Percentiles rank a stretch among this genome's conserved stretches.
Conservation (phyloP, 2,888 invertebrate species). For the Mythimna albipuncta region DNA sequence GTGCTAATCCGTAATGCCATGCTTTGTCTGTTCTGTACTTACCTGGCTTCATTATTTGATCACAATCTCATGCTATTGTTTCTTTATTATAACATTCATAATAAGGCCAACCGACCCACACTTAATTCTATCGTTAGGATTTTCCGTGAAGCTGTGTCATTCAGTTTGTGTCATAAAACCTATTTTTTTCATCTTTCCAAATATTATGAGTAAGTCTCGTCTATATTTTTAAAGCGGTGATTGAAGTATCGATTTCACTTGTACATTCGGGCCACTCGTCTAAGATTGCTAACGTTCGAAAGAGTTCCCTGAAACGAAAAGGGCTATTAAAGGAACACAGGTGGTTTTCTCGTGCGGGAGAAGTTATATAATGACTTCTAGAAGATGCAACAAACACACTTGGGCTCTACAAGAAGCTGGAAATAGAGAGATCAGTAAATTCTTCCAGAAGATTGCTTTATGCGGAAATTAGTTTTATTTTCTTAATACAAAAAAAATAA, state of each 20-base stretch:
- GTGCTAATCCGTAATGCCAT: constrained; percentile 8
- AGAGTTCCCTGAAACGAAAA: no score
- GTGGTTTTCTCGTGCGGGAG: no score
- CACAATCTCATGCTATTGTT: constrained; percentile 60
- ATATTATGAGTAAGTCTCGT: background rate
- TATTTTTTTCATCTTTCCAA: background rate
- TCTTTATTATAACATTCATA: constrained; percentile 44
- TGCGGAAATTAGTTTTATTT: no score
- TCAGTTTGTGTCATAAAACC: constrained; percentile 3
- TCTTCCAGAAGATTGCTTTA: background rate
- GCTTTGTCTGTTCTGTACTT: constrained; percentile 11
- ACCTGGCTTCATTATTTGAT: constrained; percentile 52
- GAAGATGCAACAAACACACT: background rate
- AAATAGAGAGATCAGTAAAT: background rate
- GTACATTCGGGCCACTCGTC: background rate
- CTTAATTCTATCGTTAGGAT: constrained; percentile 40
- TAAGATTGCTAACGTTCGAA: no score
- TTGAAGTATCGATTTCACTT: background rate
- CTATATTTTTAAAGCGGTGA: background rate
- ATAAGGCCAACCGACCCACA: constrained; percentile 40
- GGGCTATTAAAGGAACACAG: no score
- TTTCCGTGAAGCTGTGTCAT: constrained; percentile 43
- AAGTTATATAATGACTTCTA: no score
- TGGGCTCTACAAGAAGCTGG: background rate
- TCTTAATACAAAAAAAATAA: no score